Base-by-base conservation (phyloP, 2,797 vertebrate genomes). In the Sebastes glaucus region DNA sequence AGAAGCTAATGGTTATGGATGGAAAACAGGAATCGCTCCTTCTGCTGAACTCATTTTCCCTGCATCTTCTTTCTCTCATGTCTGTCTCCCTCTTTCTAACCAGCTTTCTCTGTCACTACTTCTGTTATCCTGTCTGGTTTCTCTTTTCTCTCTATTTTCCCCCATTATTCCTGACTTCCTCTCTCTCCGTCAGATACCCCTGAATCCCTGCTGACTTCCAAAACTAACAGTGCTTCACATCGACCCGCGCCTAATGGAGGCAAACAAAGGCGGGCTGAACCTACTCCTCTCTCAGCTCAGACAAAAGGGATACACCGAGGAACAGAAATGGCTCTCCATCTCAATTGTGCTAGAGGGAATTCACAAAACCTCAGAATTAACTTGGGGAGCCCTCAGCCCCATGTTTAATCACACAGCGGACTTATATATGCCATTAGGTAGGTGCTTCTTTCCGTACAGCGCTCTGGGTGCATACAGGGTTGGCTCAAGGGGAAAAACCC, bases 201-300 rank as follows among this genome's bases (percentile, higher is more conserved):
- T 0, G 66, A 80, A 71, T 87, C 85, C 85, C 81, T 35, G 68
- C 62, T 74, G 83, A 85, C 71, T 85, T 18, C 71, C 61, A 77
- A 82, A 87, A 82, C 74, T 52, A 82, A 82, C 81, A 74, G 74
- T n/a, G 52, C 66, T 71, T 60, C 83, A 74, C 74, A 89, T 88
- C 65, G 71, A 88, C 82, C 75, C 35, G 13, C 5, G 28, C 35
- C 59, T 88, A 84, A 90, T 85, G 68, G 74, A 85, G 69, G 68
- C 67, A 84, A 87, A 84, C 78, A 80, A 74, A 85, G 78, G 70
- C 33, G 11, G 62, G 30, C 71, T 68, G 55, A 75, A 46, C 5
- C 14, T 71, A 30, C 61, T 78, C 67, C 42, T 32, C 53, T 66
- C 30, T 13, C 67, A 72, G 73, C 68, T 75, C 11, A 73, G 69